A percentile compares a stretch with the other conserved stretches of the same genome.
Evolutionary conservation across 2,797 vertebrate species (phyloP).

Genomic region (Leuciscus waleckii): DNA sequence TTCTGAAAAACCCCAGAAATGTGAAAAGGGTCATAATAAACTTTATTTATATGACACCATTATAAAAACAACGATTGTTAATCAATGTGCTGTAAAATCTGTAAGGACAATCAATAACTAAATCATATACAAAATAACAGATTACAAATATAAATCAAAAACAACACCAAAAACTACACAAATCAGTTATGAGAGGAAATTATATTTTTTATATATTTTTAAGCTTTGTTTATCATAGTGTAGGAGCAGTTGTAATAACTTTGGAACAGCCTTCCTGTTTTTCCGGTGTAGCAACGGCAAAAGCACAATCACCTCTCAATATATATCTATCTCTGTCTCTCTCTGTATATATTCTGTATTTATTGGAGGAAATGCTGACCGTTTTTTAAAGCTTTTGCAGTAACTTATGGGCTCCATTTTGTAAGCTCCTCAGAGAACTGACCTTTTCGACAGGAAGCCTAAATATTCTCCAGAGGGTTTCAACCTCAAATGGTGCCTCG

Average conservation of each 20-base stretch:
- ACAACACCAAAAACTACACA: no score
- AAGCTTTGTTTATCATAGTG: background rate
- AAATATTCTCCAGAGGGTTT: background rate
- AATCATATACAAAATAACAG: no score
- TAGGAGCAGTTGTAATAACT: background rate
- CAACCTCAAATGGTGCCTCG: background rate
- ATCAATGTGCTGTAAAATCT: no score
- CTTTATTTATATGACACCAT: no score
- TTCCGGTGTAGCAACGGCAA: background rate
- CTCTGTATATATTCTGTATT: background rate
- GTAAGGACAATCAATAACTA: no score
- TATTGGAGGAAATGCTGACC: background rate
- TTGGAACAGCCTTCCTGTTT: background rate
- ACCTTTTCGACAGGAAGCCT: slow-evolving; percentile 8
- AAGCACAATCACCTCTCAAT: background rate
- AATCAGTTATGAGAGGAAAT: no score
- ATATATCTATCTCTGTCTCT: background rate
- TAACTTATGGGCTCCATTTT: background rate
- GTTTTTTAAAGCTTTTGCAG: background rate
- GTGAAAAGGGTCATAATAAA: no score
- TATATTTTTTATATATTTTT: background rate
- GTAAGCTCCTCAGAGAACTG: slow-evolving; percentile 8
- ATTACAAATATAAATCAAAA: no score
- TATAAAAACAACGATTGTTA: no score
- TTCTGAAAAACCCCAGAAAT: no score